Evolutionary conservation across 2,113 vertebrate species (phyloP).

Genomic region (Nothobranchius furzeri): DNA sequence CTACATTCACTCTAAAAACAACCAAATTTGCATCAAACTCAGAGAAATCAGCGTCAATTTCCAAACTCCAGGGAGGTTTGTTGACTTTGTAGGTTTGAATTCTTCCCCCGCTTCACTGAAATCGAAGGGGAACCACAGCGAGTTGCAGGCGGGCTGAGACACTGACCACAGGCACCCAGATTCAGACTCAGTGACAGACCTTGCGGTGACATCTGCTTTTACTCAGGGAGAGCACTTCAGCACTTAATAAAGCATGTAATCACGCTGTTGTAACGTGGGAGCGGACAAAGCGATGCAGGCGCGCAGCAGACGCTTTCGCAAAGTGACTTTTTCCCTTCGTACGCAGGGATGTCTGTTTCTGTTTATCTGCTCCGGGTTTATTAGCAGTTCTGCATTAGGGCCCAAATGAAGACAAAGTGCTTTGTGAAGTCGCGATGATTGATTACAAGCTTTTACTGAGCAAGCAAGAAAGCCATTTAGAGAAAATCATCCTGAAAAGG

Average conservation of each 20-base stretch:
- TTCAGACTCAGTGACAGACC: constrained; percentile 74
- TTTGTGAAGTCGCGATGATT: constrained; percentile 52
- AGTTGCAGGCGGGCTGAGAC: constrained; percentile 55
- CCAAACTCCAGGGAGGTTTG: too few species aligned
- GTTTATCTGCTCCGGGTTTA: constrained; percentile 54
- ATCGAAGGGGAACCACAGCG: constrained; percentile 55
- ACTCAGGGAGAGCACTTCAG: constrained; percentile 75
- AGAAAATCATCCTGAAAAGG: constrained; percentile 38
- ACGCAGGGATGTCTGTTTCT: constrained; percentile 51
- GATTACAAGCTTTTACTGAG: constrained; percentile 47
- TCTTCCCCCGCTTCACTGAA: constrained; percentile 16
- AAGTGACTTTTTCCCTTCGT: constrained; percentile 7
- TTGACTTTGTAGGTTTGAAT: neutral
- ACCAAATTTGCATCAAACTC: too few species aligned
- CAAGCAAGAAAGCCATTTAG: constrained; percentile 49
- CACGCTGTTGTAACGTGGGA: constrained; percentile 66
- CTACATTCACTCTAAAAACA: too few species aligned
- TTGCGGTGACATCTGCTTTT: constrained; percentile 80
- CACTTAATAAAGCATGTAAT: constrained; percentile 81
- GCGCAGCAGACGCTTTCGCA: constrained; percentile 6
- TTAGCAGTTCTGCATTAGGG: constrained; percentile 51
- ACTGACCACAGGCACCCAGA: constrained; percentile 69
- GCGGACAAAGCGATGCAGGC: constrained; percentile 54
- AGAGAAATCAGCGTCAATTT: too few species aligned
- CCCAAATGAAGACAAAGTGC: constrained; percentile 52